Evolutionary conservation across 2,888 invertebrate species (phyloP).

Genomic region (Thymelicus lineola): DNA sequence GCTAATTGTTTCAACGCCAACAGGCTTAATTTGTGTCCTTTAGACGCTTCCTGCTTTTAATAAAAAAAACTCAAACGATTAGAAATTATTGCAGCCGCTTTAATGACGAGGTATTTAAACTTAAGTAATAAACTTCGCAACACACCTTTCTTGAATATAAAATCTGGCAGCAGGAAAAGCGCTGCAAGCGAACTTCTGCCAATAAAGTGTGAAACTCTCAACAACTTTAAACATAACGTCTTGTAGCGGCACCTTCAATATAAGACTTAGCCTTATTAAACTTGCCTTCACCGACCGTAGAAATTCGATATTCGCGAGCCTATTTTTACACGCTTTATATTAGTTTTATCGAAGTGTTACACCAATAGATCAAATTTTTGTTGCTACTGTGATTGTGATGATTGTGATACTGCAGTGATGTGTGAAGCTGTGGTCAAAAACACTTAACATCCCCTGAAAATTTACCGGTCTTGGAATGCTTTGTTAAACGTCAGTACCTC

Average conservation of each 20-base stretch:
- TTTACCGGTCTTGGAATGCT: too few relatives aligned
- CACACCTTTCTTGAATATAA: background rate
- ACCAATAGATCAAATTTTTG: too few relatives aligned
- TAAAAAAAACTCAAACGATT: background rate
- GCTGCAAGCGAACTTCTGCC: background rate
- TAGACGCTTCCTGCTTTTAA: background rate
- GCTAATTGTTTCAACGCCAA: too few relatives aligned
- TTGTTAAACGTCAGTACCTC: too few relatives aligned
- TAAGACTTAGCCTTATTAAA: slow-evolving; percentile 11
- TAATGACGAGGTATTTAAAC: background rate
- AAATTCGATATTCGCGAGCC: background rate
- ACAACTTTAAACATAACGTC: slow-evolving; percentile 26
- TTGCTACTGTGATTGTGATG: too few relatives aligned
- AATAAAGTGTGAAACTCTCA: slow-evolving; percentile 16
- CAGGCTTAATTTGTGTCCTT: too few relatives aligned
- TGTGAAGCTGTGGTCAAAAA: too few relatives aligned
- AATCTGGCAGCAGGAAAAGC: slow-evolving; percentile 2
- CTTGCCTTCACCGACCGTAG: background rate
- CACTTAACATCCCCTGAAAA: too few relatives aligned
- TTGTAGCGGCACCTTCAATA: slow-evolving; percentile 20
- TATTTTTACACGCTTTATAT: too few relatives aligned
- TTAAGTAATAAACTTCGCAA: slow-evolving; percentile 1
- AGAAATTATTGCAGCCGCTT: background rate
- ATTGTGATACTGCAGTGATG: too few relatives aligned
- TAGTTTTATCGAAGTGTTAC: too few relatives aligned